Evolutionary conservation across 2,113 vertebrate genomes (phyloP).

Genomic region (Sinocyclocheilus maitianheensis): DNA sequence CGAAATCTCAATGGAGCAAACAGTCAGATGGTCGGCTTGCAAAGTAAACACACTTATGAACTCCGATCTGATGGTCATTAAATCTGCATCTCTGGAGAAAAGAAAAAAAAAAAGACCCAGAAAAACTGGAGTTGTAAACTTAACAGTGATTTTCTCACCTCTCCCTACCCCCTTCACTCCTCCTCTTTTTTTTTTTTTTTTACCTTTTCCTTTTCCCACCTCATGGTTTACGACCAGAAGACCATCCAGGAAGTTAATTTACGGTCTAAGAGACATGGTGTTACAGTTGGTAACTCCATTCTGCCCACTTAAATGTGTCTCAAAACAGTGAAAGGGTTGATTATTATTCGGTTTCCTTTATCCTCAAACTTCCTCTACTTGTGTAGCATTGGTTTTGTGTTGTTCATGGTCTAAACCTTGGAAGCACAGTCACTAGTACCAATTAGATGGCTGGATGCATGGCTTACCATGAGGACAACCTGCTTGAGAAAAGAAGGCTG

Average conservation of each 20-base stretch:
- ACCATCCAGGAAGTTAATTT: slow-evolving; percentile 77
- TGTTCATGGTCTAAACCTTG: slow-evolving; percentile 14
- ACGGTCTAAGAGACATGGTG: slow-evolving; percentile 62
- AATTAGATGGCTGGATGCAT: slow-evolving; percentile 7
- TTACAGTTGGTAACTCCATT: slow-evolving; percentile 36
- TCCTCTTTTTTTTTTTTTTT: background rate
- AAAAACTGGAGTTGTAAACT: background rate
- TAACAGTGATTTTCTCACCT: background rate
- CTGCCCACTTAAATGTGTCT: background rate
- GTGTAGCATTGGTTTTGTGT: background rate
- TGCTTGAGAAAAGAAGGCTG: slow-evolving; percentile 19
- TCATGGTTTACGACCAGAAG: slow-evolving; percentile 67
- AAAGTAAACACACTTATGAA: slow-evolving; percentile 37
- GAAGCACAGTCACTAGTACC: background rate
- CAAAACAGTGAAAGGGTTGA: slow-evolving; percentile 30
- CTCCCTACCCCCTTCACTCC: slow-evolving; percentile 61
- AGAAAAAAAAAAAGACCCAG: background rate
- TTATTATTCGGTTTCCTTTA: background rate
- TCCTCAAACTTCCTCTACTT: slow-evolving; percentile 16
- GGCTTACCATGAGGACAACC: background rate
- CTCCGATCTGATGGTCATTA: slow-evolving; percentile 7
- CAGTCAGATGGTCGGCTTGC: slow-evolving; percentile 25
- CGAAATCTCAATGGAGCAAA: slow-evolving; percentile 30
- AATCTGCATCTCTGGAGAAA: background rate
- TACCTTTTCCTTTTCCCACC: background rate